A percentile compares a stretch with the other conserved stretches of the same genome.
Evolutionary conservation across 2,797 vertebrate genomes (phyloP).

Genomic region (Limosa lapponica): DNA sequence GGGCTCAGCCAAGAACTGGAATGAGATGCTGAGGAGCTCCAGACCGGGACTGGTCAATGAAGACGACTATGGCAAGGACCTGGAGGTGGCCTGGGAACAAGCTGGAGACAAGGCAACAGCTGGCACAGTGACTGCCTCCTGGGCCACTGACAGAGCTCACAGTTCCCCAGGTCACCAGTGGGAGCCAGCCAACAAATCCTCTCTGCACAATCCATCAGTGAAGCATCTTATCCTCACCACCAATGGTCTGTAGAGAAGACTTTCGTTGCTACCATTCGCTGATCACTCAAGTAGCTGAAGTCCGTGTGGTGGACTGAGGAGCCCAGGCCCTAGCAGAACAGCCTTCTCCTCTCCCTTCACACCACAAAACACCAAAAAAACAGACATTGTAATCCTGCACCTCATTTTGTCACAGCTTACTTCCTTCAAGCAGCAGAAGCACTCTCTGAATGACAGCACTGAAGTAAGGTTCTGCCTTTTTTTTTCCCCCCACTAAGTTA

Average conservation of each 20-base stretch:
- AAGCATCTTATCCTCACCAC: neutral
- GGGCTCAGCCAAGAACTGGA: neutral
- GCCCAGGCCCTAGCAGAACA: neutral
- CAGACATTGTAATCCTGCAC: neutral
- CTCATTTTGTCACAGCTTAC: neutral
- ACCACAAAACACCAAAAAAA: neutral
- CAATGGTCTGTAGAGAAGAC: rapidly evolving
- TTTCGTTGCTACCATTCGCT: neutral
- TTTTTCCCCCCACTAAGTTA: neutral
- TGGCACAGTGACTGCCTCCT: neutral
- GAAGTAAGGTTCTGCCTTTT: neutral
- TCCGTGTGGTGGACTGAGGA: neutral
- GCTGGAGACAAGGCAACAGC: neutral
- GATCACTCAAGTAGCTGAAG: neutral
- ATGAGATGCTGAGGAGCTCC: neutral
- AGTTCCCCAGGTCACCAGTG: neutral
- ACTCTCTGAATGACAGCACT: neutral
- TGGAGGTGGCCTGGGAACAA: neutral
- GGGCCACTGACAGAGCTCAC: neutral
- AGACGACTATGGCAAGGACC: neutral
- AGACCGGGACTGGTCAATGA: neutral
- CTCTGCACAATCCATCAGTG: neutral
- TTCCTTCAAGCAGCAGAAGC: neutral
- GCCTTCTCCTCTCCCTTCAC: neutral
- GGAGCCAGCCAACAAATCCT: neutral